Percentiles rank a stretch among this genome's conserved stretches.
These are phyloP conservation scores for Tapirus indicus DNA, from an alignment of 2,797 vertebrate genomes.

Conservation along the genomic window DNA sequence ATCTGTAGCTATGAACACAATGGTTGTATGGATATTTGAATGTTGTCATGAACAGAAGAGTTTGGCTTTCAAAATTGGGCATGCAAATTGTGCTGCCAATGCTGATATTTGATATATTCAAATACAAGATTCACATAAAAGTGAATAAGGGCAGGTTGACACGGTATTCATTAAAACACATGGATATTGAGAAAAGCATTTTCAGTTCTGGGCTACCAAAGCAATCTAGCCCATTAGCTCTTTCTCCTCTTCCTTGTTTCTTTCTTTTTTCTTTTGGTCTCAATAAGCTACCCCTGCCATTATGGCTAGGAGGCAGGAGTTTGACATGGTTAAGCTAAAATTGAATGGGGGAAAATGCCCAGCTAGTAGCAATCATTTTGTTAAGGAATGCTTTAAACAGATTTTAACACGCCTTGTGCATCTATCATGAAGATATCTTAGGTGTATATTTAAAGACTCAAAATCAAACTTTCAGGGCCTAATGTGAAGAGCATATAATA, in stretches of 20 bases:
- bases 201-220: not conserved
- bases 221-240: not conserved
- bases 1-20: not conserved
- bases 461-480: not conserved
- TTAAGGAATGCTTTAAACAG: not conserved
- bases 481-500: not conserved
- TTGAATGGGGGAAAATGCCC: not conserved
- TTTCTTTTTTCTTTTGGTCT: not conserved
- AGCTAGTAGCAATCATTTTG: conserved; percentile 9
- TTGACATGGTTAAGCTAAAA: conserved; percentile 13
- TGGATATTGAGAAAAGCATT: not conserved
- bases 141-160: not conserved
- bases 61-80: conserved; percentile 39
- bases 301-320: not conserved
- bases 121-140: not conserved
- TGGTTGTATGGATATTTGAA: not conserved
- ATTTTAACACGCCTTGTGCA: not conserved
- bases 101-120: not conserved
- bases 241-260: not conserved
- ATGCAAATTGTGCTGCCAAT: not conserved
- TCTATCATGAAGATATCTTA: not conserved
- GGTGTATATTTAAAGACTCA: not conserved
- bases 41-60: not conserved
- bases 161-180: not conserved
- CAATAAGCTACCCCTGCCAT: not conserved